Percentiles rank a stretch among this genome's conserved stretches.
Conservation (phyloP, 1,140 invertebrate species). For the Brachionus koreanus region DNA sequence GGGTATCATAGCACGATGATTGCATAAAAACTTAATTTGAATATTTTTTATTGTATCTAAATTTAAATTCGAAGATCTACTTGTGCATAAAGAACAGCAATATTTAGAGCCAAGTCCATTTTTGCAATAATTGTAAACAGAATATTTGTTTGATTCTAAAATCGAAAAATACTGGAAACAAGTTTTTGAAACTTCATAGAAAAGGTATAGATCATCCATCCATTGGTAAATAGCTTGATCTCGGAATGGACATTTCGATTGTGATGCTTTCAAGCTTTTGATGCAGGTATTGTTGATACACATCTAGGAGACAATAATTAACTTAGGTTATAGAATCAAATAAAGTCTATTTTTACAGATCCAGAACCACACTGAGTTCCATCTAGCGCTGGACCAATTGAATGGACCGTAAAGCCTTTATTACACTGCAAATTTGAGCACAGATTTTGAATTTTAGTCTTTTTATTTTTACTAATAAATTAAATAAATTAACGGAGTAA, state of each 20-base stretch:
- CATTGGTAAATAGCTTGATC: background rate
- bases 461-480: background rate
- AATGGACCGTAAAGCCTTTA: background rate
- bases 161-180: background rate
- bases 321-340: background rate
- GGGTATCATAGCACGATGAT: background rate
- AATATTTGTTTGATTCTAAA: background rate
- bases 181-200: background rate
- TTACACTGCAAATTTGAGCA: background rate
- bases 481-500: background rate
- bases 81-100: background rate
- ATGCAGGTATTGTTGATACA: background rate
- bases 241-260: background rate
- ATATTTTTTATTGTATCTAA: background rate
- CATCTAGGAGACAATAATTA: background rate
- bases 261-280: background rate
- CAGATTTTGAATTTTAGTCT: background rate
- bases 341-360: background rate
- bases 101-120: background rate
- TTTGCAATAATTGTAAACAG: background rate
- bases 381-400: background rate
- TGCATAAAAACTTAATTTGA: background rate
- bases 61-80: background rate
- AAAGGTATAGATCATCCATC: background rate
- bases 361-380: conserved; percentile 1